Conservation (phyloP, 2,888 invertebrate genomes). For the Allolobophora icterica region DNA sequence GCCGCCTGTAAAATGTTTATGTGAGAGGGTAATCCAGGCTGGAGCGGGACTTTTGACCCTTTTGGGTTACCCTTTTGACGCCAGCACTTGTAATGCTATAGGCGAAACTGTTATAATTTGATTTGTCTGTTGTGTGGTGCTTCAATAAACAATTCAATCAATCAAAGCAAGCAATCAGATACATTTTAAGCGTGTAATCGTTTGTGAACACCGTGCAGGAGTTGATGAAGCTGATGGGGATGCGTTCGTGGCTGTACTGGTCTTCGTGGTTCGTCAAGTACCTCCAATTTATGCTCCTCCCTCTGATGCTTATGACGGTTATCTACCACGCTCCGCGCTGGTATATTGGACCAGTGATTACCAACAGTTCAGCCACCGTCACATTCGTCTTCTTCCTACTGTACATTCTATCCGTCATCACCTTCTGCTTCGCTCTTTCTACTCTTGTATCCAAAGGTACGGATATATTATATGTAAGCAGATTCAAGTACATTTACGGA, state of each 20-base stretch:
- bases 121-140: too few species aligned
- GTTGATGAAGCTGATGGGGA: conserved; percentile 87
- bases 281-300: conserved; percentile 72
- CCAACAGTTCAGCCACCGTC: conserved; percentile 68
- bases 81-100: too few species aligned
- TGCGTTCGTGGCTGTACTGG: conserved; percentile 82
- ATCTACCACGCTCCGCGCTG: conserved; percentile 55
- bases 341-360: conserved; percentile 70
- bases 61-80: too few species aligned
- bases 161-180: too few species aligned
- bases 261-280: conserved; percentile 82
- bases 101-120: too few species aligned
- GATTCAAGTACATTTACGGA: too few species aligned
- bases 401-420: conserved; percentile 75
- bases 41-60: too few species aligned
- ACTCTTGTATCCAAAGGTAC: conserved; percentile 79
- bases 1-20: too few species aligned
- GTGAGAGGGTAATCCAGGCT: too few species aligned
- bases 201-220: conserved; percentile 69
- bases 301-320: conserved; percentile 67
- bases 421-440: conserved; percentile 79
- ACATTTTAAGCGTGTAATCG: too few species aligned
- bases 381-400: conserved; percentile 75
- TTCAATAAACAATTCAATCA: too few species aligned
- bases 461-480: too few species aligned